Evolutionary conservation across 2,797 vertebrate genomes (phyloP).

Genomic region (Botia kubotai): DNA sequence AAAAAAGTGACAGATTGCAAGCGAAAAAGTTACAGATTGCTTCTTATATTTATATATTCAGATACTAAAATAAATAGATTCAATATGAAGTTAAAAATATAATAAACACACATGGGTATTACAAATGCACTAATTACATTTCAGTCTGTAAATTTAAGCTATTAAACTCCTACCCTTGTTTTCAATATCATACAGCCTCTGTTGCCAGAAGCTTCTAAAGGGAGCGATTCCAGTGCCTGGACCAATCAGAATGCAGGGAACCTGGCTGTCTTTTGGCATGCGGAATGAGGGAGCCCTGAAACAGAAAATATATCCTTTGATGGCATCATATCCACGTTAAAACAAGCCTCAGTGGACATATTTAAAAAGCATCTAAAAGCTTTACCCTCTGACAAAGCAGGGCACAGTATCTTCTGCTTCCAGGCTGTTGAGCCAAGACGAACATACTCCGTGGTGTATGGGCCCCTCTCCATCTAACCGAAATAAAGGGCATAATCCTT

Average conservation of each 20-base stretch:
- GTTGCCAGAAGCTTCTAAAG: slow-evolving; percentile 98
- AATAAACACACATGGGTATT: too few relatives aligned
- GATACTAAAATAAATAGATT: too few relatives aligned
- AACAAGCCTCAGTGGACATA: background rate
- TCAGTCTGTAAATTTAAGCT: background rate
- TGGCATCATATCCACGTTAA: slow-evolving; percentile 1
- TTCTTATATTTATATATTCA: too few relatives aligned
- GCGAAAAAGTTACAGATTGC: too few relatives aligned
- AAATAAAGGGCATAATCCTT: slow-evolving; percentile 44
- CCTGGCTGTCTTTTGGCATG: slow-evolving; percentile 89
- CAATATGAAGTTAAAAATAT: too few relatives aligned
- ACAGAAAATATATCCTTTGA: background rate
- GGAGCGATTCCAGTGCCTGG: slow-evolving; percentile 97
- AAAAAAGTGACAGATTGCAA: too few relatives aligned
- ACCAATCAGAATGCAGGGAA: slow-evolving; percentile 93
- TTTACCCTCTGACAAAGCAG: slow-evolving; percentile 95
- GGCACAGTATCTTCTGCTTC: slow-evolving; percentile 90
- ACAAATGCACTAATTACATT: too few relatives aligned
- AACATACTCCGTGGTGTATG: slow-evolving; percentile 94
- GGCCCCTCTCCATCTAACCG: slow-evolving; percentile 89
- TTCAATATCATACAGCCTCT: slow-evolving; percentile 89
- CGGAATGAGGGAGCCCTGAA: slow-evolving; percentile 90
- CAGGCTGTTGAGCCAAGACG: slow-evolving; percentile 96
- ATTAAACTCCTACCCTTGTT: slow-evolving; percentile 80
- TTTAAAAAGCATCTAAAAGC: background rate